Evolutionary conservation across 2,888 invertebrate genomes (phyloP).

Genomic region (Nymphalis urticae): DNA sequence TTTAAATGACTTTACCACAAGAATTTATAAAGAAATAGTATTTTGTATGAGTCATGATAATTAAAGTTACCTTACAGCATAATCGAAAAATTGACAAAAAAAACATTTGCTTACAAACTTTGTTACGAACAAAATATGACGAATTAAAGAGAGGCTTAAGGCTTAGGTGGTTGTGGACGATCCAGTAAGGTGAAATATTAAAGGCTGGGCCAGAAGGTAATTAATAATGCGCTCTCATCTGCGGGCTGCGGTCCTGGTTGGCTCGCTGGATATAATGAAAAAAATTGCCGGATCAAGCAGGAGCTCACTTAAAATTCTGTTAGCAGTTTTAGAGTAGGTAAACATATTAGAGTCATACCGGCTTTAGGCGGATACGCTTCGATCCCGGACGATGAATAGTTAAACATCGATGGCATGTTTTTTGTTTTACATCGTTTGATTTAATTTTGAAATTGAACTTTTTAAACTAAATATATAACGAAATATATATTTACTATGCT

Average conservation of each 20-base stretch:
- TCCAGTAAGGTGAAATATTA: constrained; percentile 75
- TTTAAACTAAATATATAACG: too few relatives aligned
- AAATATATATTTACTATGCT: too few relatives aligned
- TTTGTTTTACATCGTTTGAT: constrained; percentile 13
- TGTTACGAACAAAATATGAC: constrained; percentile 67
- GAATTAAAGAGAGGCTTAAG: constrained; percentile 71
- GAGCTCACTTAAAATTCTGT: constrained; percentile 42
- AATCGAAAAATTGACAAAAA: constrained; percentile 6
- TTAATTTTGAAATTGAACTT: neutral
- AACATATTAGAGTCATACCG: constrained; percentile 25
- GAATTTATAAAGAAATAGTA: too few relatives aligned
- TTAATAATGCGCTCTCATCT: constrained; percentile 72
- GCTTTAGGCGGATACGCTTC: constrained; percentile 18
- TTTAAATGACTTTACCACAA: too few relatives aligned
- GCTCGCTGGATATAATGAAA: constrained; percentile 67
- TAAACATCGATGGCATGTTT: constrained; percentile 11
- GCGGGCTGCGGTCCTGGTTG: constrained; percentile 47
- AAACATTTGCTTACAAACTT: constrained; percentile 42
- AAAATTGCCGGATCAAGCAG: constrained; percentile 70
- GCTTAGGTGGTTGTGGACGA: constrained; percentile 61
- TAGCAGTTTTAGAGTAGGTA: constrained; percentile 25
- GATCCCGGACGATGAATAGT: constrained; percentile 18
- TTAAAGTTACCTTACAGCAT: neutral
- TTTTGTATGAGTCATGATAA: too few relatives aligned
- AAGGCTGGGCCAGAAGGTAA: constrained; percentile 69